Conservation (phyloP, 2,797 vertebrate genomes). For the Callimico goeldii region DNA sequence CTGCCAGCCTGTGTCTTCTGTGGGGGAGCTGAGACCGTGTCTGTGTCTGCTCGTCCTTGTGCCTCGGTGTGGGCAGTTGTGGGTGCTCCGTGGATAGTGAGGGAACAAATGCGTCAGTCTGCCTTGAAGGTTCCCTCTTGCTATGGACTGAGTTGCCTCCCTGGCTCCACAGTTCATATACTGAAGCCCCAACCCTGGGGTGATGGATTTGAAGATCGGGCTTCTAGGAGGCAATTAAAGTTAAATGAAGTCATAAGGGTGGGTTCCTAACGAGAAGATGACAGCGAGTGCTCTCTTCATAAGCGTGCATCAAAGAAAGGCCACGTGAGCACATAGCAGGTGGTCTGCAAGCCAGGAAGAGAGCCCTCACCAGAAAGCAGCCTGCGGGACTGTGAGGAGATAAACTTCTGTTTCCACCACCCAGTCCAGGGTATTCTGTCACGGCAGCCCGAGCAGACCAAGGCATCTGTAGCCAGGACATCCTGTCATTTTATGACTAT, state of each 20-base stretch:
- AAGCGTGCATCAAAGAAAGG: neutral
- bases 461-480: neutral
- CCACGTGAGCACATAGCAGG: neutral
- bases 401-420: neutral
- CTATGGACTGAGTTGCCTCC: neutral
- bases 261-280: neutral
- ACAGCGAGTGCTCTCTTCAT: neutral
- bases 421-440: neutral
- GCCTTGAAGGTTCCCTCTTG: neutral
- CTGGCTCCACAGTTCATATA: neutral
- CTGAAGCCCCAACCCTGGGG: neutral
- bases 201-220: neutral
- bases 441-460: neutral
- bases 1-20: neutral
- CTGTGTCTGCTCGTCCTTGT: neutral
- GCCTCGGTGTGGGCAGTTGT: neutral
- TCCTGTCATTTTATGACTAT: neutral
- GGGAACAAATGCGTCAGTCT: neutral
- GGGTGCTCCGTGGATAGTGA: neutral
- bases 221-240: neutral
- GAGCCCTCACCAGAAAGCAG: neutral
- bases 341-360: neutral
- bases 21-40: neutral
- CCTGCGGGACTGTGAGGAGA: neutral
- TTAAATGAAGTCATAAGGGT: neutral